Evolutionary conservation across 2,888 invertebrate species (phyloP), one percentile per base, ranked within the genome.

Genomic region (Taenaris catops): DNA sequence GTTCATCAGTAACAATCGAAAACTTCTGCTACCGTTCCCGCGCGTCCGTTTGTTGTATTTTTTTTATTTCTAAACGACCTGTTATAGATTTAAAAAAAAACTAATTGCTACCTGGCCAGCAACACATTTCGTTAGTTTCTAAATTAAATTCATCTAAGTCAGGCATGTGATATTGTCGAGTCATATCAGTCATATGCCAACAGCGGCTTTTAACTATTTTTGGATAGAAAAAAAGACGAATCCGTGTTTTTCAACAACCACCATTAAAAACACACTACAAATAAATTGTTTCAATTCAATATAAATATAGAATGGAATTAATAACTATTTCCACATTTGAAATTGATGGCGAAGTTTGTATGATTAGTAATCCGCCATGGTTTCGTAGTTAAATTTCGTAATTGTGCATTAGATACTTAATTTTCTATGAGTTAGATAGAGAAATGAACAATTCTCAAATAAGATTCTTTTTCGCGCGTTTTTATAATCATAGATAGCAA

Each of bases 191-290:
- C n/a, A n/a, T n/a, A n/a, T n/a, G n/a, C 70, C 67, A 70, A 65
- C 72, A 62, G 65, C 65, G 51, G 67, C 76, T 74, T 70, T 72
- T 63, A 74, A 64, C 52, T 48, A 49, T 51, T 53, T 55, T 51
- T 50, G 49, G 56, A 49, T 40, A 47, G 46, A 55, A 57, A 69
- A 73, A 76, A 72, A n/a, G n/a, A n/a, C 63, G 61, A 41, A 50
- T 41, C 59, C 60, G 59, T 63, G 63, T 69, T 67, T 76, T 74
- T 84, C 83, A 70, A 70, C 79, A 53, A 51, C 62, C 31, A 32
- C 70, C 78, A 79, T 83, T 81, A 80, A 58, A 69, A 55, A 58
- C 68, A 78, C 76, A 78, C 76, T 76, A 78, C 73, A 76, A 78
- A 78, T 72, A 69, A 57, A 73, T 65, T 20, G 23, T 33, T 24